Percentiles rank a stretch among this genome's conserved stretches.
These are phyloP conservation scores for Hestina assimilis DNA, from an alignment of 1,140 invertebrate species.

Conservation along the genomic window DNA sequence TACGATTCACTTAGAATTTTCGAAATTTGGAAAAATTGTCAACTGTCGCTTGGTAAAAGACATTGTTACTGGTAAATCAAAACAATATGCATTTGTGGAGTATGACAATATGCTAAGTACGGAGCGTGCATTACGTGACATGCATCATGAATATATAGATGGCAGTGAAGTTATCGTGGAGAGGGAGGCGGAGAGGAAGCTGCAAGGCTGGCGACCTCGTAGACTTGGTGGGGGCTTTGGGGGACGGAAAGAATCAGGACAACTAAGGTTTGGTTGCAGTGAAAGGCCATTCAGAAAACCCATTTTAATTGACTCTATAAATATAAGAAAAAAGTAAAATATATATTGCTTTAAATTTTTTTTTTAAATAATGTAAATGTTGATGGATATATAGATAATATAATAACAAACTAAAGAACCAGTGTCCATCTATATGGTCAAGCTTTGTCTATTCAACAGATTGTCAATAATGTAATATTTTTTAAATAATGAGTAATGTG, in stretches of 20 bases:
- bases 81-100: slow-evolving; percentile 92
- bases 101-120: slow-evolving; percentile 82
- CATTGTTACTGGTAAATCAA: slow-evolving; percentile 89
- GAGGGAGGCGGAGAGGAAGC: slow-evolving; percentile 79
- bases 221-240: slow-evolving; percentile 92
- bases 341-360: not conserved
- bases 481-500: slow-evolving; percentile 46
- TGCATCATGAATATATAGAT: slow-evolving; percentile 79
- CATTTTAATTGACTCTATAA: slow-evolving; percentile 50
- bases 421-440: slow-evolving; percentile 31
- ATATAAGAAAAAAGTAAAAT: slow-evolving; percentile 1
- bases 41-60: slow-evolving; percentile 86
- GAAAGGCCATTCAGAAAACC: slow-evolving; percentile 87
- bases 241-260: slow-evolving; percentile 92
- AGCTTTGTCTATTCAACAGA: slow-evolving; percentile 15
- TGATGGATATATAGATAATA: not conserved
- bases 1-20: slow-evolving; percentile 81
- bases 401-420: too few species aligned
- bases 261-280: slow-evolving; percentile 90
- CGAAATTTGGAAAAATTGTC: slow-evolving; percentile 83
- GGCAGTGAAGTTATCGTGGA: slow-evolving; percentile 85
- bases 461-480: slow-evolving; percentile 19
- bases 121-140: slow-evolving; percentile 80
- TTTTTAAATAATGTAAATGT: not conserved
- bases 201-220: slow-evolving; percentile 87